Conservation (phyloP, 2,113 vertebrate genomes). For the Nesoenas mayeri region DNA sequence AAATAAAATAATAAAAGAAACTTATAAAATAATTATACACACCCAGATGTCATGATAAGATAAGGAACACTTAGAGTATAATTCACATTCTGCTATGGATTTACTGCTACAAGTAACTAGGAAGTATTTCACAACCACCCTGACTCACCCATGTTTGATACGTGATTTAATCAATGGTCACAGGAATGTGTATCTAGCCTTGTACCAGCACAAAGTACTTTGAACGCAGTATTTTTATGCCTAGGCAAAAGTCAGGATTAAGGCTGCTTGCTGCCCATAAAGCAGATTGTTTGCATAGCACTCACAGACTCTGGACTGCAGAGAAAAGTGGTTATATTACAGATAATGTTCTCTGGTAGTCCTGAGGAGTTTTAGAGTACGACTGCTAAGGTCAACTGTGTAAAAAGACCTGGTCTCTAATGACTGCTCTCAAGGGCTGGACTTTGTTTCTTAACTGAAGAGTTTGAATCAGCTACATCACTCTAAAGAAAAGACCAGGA, state of each 20-base stretch:
- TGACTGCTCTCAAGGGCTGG: neutral
- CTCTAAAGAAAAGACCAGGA: neutral
- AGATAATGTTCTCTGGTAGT: neutral
- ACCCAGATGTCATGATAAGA: neutral
- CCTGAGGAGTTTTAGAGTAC: neutral
- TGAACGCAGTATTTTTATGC: neutral
- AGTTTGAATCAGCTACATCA: neutral
- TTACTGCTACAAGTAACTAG: neutral
- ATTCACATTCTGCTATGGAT: neutral
- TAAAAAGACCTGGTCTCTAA: neutral
- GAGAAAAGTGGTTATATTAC: neutral
- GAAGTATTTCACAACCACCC: constrained; percentile 13
- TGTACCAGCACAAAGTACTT: neutral
- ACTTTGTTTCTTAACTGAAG: neutral
- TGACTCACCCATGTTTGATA: neutral
- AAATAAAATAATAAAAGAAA: neutral
- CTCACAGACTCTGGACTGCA: neutral
- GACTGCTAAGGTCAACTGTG: neutral
- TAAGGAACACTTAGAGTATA: neutral
- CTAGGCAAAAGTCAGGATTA: neutral
- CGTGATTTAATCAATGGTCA: neutral
- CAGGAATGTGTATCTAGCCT: neutral
- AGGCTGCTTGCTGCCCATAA: neutral
- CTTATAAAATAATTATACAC: neutral
- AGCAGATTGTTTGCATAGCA: neutral